phyloP scores from a whole-genome alignment of 2,113 vertebrate genomes.

The Catagonus wagneri region DNA sequence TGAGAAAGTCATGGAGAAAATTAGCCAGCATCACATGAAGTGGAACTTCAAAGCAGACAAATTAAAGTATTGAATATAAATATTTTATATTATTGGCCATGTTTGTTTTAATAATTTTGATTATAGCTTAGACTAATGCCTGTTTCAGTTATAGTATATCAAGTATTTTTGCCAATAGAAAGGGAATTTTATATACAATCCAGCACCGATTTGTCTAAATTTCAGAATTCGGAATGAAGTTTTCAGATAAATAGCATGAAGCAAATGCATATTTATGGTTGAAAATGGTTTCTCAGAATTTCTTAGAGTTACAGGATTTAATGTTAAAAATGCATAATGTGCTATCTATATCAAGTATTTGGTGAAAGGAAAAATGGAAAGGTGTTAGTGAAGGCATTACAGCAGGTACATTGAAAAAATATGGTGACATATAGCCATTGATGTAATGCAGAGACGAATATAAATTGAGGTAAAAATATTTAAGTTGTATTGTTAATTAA shows the following conservation, averaged over 20 bases:
- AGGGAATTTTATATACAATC: not conserved
- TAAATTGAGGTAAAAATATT: not conserved
- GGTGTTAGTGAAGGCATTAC: not conserved
- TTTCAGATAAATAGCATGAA: not conserved
- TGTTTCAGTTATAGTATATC: not conserved
- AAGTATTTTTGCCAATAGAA: not conserved
- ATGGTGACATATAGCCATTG: not conserved
- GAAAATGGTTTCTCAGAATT: not conserved
- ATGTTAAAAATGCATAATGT: not conserved
- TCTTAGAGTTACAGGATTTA: not conserved
- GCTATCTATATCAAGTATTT: not conserved
- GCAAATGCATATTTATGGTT: not conserved
- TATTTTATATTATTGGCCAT: not conserved
- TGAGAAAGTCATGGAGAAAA: not conserved
- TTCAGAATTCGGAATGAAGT: not conserved
- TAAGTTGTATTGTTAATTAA: not conserved
- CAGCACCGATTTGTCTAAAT: not conserved
- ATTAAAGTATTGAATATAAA: rapidly evolving
- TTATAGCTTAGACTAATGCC: not conserved
- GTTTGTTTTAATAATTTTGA: not conserved
- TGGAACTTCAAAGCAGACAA: not conserved
- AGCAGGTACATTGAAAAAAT: not conserved
- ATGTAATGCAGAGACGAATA: not conserved
- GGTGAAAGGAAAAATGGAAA: not conserved
- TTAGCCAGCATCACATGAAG: rapidly evolving